A percentile compares a stretch with the other conserved stretches of the same genome.
phyloP scores from a whole-genome alignment of 2,797 vertebrate genomes.

The Danio tinwini region DNA sequence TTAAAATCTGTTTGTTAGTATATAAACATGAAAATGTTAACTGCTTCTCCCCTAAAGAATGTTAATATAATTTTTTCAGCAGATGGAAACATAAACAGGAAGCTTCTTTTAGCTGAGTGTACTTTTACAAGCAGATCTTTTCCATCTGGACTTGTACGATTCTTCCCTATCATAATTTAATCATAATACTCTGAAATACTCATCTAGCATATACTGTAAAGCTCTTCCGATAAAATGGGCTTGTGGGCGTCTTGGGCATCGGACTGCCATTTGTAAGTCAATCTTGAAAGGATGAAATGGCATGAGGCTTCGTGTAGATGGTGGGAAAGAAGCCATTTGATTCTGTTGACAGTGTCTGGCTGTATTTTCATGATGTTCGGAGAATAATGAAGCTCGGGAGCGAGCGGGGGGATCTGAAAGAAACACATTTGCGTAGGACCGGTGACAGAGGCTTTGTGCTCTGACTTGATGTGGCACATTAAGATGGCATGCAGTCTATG shows the following conservation, averaged over 20 bases:
- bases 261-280: background rate
- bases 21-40: background rate
- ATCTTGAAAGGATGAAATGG: constrained; percentile 30
- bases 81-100: background rate
- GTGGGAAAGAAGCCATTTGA: constrained; percentile 47
- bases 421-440: constrained; percentile 29
- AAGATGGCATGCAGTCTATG: constrained; percentile 24
- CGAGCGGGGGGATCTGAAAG: constrained; percentile 9
- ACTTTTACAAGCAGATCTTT: background rate
- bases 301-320: constrained; percentile 18
- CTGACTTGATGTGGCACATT: constrained; percentile 36
- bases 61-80: background rate
- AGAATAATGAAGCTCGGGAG: constrained; percentile 41
- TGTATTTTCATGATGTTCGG: constrained; percentile 35
- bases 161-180: constrained; percentile 11
- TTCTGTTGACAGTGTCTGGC: constrained; percentile 40
- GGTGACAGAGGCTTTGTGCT: constrained; percentile 7
- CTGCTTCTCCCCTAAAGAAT: background rate
- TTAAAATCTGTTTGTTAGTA: no score
- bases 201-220: background rate
- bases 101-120: background rate
- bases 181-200: background rate
- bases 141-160: background rate
- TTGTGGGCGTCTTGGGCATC: constrained; percentile 4
- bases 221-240: background rate